These are phyloP conservation scores for Eulemur coronatus DNA, from an alignment of 2,797 vertebrate genomes.

Conservation along the genomic window DNA sequence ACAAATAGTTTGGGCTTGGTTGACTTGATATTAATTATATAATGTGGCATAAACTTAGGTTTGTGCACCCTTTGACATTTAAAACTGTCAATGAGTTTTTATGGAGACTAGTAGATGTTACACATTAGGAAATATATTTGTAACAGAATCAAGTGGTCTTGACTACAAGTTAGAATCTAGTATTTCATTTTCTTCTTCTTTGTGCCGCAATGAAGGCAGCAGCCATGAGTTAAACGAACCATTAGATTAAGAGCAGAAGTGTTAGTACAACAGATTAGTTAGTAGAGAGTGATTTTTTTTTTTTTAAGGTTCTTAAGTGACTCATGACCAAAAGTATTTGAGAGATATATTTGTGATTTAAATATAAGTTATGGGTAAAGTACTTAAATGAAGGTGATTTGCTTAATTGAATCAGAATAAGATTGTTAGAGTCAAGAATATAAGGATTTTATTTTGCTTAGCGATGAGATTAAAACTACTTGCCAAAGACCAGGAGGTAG, in stretches of 20 bases:
- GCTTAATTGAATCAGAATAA: not conserved
- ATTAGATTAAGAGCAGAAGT: not conserved
- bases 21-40: not conserved
- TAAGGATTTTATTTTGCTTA: constrained; percentile 17
- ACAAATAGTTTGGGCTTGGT: not conserved
- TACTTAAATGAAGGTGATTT: not conserved
- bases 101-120: not conserved
- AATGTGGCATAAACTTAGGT: not conserved
- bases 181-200: not conserved
- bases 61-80: not conserved
- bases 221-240: not conserved
- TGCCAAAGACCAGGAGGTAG: not conserved
- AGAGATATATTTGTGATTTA: not conserved
- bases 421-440: not conserved
- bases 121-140: not conserved
- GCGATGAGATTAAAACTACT: not conserved
- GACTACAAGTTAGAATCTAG: not conserved
- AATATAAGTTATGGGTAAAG: constrained; percentile 1
- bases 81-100: not conserved
- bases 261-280: not conserved
- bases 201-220: not conserved
- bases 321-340: not conserved
- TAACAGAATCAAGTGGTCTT: constrained; percentile 8
- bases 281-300: not conserved
- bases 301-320: not conserved